phyloP scores from a whole-genome alignment of 1,140 invertebrate species.

The Drosophila cardini region DNA sequence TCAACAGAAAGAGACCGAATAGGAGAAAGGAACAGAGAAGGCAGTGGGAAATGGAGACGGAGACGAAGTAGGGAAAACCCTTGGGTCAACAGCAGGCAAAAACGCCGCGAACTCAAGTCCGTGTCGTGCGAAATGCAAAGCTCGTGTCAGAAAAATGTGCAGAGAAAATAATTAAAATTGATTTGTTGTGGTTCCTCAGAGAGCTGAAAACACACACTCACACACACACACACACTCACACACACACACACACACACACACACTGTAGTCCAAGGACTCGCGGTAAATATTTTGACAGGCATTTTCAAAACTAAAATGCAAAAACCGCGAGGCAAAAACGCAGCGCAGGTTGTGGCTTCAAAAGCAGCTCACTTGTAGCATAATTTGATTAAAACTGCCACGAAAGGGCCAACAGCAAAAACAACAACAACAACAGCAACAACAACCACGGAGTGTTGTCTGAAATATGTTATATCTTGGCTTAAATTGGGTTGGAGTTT shows the following conservation, averaged over 20 bases:
- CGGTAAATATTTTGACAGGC: slow-evolving; percentile 52
- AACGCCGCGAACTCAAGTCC: slow-evolving; percentile 37
- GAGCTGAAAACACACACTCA: neutral
- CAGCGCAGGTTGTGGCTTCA: slow-evolving; percentile 32
- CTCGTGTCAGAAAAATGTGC: slow-evolving; percentile 56
- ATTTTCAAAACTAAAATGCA: slow-evolving; percentile 69
- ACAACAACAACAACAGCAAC: slow-evolving; percentile 33
- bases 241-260: no score
- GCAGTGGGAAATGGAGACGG: neutral
- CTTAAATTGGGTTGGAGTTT: slow-evolving; percentile 6
- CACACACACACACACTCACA: neutral
- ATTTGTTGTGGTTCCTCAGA: slow-evolving; percentile 46
- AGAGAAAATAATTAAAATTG: slow-evolving; percentile 78
- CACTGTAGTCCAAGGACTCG: slow-evolving; percentile 24
- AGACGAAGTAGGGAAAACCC: neutral
- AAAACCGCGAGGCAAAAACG: slow-evolving; percentile 20
- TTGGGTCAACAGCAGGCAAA: slow-evolving; percentile 6
- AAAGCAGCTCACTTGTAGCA: slow-evolving; percentile 50
- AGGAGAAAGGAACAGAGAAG: no score
- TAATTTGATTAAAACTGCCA: slow-evolving; percentile 79
- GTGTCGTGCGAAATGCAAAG: slow-evolving; percentile 71
- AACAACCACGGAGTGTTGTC: neutral
- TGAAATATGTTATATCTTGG: slow-evolving; percentile 19
- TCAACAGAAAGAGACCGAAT: neutral
- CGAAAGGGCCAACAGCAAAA: slow-evolving; percentile 24